Percentiles rank a stretch among this genome's conserved stretches.
These are phyloP conservation scores for Lasioglossum vierecki DNA, from an alignment of 2,888 invertebrate genomes.

Conservation along the genomic window DNA sequence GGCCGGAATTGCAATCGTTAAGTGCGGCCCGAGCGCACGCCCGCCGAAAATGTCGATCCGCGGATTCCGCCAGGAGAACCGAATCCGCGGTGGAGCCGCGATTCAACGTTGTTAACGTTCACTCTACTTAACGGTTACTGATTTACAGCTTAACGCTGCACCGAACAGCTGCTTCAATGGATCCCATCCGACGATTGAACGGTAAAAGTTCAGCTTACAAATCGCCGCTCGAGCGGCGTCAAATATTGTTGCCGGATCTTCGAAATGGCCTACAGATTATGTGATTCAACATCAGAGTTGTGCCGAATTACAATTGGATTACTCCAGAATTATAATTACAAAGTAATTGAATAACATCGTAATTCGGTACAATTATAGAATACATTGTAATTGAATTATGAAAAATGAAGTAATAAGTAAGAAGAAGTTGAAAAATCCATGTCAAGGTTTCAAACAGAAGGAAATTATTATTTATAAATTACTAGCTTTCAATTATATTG, in stretches of 20 bases:
- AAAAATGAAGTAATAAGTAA: no score
- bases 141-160: neutral
- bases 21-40: neutral
- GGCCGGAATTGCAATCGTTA: slow-evolving; percentile 31
- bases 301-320: no score
- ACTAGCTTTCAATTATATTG: no score
- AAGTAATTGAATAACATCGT: no score
- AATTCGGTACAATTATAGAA: no score
- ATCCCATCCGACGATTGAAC: neutral
- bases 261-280: neutral
- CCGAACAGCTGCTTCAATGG: neutral
- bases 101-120: slow-evolving; percentile 11
- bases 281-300: no score
- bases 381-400: no score
- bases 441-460: no score
- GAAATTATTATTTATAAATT: no score
- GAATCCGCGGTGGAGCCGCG: neutral
- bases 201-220: neutral
- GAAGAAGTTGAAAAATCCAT: no score
- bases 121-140: neutral
- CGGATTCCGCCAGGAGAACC: neutral
- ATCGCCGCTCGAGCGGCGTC: neutral
- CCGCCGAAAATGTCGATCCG: slow-evolving; percentile 13
- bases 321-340: no score
- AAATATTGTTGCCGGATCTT: neutral